Percentiles rank a stretch among this genome's conserved stretches.
phyloP scores from a whole-genome alignment of 2,888 invertebrate species.

The Platycheirus rosarum region DNA sequence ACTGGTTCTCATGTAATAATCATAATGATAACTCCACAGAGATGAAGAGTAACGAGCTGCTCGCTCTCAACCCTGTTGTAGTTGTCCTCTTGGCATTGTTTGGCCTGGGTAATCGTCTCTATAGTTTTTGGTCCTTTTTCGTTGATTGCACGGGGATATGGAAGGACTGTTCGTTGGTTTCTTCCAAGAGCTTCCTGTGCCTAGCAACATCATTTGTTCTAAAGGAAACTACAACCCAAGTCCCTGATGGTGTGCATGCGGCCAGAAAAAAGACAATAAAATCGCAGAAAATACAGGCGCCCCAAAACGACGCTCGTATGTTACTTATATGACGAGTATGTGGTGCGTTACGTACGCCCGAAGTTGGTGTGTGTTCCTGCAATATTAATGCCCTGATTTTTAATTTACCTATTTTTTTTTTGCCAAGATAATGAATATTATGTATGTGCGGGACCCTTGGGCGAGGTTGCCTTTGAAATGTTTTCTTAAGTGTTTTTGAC shows the following conservation, averaged over 20 bases:
- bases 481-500: conserved; percentile 43
- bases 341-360: conserved; percentile 47
- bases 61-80: conserved; percentile 48
- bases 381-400: conserved; percentile 70
- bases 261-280: conserved; percentile 54
- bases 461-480: conserved; percentile 1
- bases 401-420: conserved; percentile 69
- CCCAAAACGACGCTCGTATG: conserved; percentile 33
- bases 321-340: conserved; percentile 25
- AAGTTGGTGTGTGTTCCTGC: conserved; percentile 29
- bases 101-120: neutral
- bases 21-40: conserved; percentile 73
- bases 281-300: conserved; percentile 63
- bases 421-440: conserved; percentile 54
- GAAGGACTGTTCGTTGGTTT: conserved; percentile 1
- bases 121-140: conserved; percentile 61
- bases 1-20: conserved; percentile 68
- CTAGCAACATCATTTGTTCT: conserved; percentile 68
- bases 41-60: conserved; percentile 59
- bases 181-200: conserved; percentile 38
- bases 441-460: conserved; percentile 32
- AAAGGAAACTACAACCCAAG: conserved; percentile 65
- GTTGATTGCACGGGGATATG: conserved; percentile 62
- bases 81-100: conserved; percentile 25
- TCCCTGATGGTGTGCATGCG: conserved; percentile 28